Percentiles rank a stretch among this genome's conserved stretches.
phyloP scores from a whole-genome alignment of 2,113 vertebrate species.

The Ardeotis arabs region DNA sequence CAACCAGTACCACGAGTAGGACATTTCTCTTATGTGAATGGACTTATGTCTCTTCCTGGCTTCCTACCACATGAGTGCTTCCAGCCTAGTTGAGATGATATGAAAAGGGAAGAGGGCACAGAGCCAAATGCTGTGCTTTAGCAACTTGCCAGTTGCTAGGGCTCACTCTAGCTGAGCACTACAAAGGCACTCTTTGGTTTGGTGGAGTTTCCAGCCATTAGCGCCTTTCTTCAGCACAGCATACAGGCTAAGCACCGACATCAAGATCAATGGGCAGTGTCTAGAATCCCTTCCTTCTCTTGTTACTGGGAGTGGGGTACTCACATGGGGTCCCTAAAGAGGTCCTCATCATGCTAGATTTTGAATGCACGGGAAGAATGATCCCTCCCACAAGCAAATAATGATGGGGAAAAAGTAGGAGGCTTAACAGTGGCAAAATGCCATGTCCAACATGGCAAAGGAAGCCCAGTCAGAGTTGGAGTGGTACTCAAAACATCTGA shows the following conservation, averaged over 20 bases:
- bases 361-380: neutral
- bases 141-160: neutral
- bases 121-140: slow-evolving; percentile 32
- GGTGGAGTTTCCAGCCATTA: neutral
- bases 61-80: neutral
- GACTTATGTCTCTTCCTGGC: neutral
- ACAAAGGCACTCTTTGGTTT: neutral
- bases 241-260: neutral
- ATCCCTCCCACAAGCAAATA: neutral
- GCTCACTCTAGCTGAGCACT: neutral
- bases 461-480: neutral
- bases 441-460: neutral
- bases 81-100: neutral
- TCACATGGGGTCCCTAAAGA: neutral
- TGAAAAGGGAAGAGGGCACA: neutral
- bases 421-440: neutral
- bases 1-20: neutral
- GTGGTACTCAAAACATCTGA: neutral
- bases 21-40: neutral
- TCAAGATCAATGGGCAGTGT: neutral
- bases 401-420: neutral
- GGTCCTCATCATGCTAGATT: neutral
- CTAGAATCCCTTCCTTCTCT: neutral
- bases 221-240: neutral
- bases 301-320: neutral